These are phyloP conservation scores for Drosophila antonietae DNA, from an alignment of 2,888 invertebrate genomes.

Conservation along the genomic window DNA sequence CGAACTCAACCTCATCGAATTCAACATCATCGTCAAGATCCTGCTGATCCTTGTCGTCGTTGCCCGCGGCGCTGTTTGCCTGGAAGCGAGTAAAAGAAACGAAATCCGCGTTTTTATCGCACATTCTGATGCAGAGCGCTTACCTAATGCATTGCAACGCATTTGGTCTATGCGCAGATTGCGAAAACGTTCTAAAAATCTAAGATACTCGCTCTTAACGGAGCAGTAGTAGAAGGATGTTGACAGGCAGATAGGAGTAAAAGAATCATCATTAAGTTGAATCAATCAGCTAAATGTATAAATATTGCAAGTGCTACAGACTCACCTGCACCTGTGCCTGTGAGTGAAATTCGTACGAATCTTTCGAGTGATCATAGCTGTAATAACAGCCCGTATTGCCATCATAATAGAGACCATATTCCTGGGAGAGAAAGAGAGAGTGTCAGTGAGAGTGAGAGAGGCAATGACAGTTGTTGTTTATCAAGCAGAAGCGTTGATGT, in stretches of 20 bases:
- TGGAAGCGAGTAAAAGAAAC: conserved; percentile 82
- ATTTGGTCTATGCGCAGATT: conserved; percentile 85
- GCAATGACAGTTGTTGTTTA: neutral
- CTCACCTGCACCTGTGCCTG: conserved; percentile 87
- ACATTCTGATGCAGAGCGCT: conserved; percentile 82
- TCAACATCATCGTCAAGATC: conserved; percentile 36
- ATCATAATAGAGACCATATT: conserved; percentile 94
- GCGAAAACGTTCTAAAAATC: conserved; percentile 83
- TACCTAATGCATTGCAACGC: conserved; percentile 86
- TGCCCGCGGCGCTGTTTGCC: conserved; percentile 58
- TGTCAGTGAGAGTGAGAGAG: neutral
- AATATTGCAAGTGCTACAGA: conserved; percentile 9
- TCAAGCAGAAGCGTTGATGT: conserved; percentile 25
- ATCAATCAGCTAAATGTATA: conserved; percentile 4
- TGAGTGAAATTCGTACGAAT: conserved; percentile 92
- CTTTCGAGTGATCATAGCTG: conserved; percentile 90
- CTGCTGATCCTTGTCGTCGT: conserved; percentile 4
- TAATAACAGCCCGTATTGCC: conserved; percentile 93
- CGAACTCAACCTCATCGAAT: conserved; percentile 73
- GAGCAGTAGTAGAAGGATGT: conserved; percentile 31
- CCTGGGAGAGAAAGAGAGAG: conserved; percentile 85
- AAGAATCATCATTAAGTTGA: conserved; percentile 36
- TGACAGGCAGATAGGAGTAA: conserved; percentile 37
- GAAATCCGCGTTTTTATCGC: conserved; percentile 85
- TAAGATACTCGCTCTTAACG: conserved; percentile 71